These are phyloP conservation scores for Sternotherus odoratus DNA, from an alignment of 2,797 vertebrate genomes.

Conservation along the genomic window DNA sequence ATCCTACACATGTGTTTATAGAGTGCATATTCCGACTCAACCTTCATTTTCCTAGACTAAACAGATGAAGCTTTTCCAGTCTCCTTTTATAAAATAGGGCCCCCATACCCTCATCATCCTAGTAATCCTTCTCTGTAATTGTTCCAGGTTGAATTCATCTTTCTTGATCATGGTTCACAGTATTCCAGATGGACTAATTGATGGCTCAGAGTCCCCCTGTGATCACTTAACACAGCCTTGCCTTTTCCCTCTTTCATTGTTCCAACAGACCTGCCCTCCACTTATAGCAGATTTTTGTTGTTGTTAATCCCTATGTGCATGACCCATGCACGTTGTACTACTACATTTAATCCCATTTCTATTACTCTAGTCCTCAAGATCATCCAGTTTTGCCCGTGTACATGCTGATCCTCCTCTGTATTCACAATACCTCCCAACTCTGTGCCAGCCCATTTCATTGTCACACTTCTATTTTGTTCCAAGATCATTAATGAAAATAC, in stretches of 20 bases:
- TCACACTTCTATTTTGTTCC: neutral
- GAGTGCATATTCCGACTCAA: neutral
- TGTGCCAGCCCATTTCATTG: neutral
- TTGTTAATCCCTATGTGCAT: neutral
- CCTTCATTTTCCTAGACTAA: neutral
- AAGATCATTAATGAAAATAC: neutral
- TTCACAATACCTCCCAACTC: neutral
- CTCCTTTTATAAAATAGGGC: neutral
- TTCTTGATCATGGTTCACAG: too few relatives aligned
- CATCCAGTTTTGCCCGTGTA: neutral
- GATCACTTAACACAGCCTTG: neutral
- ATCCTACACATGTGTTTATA: neutral
- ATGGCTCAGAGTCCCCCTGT: neutral
- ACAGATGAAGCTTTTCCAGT: neutral
- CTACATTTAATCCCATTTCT: neutral
- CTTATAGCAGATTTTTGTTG: neutral
- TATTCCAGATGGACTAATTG: neutral
- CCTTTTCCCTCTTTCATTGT: neutral
- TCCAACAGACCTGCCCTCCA: neutral
- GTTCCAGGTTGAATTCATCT: too few relatives aligned
- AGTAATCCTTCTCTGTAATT: too few relatives aligned
- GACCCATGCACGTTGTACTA: neutral
- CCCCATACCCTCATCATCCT: too few relatives aligned
- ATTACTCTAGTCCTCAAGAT: neutral
- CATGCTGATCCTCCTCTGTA: neutral